Conservation (phyloP, 2,797 vertebrate genomes). For the Xerus rutilus region DNA sequence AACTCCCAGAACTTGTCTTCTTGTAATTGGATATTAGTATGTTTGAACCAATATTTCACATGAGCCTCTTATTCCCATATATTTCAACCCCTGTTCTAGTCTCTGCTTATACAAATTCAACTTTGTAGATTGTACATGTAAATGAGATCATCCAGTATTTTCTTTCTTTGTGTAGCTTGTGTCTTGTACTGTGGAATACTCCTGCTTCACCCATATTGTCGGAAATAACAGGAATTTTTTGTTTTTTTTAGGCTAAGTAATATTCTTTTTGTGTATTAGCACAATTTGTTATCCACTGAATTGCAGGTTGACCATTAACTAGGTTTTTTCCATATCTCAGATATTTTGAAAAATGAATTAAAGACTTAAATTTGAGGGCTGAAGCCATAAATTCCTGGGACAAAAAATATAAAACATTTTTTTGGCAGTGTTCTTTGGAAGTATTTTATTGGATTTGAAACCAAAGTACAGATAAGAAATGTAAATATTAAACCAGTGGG, state of each 20-base stretch:
- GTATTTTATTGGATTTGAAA: neutral
- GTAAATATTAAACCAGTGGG: neutral
- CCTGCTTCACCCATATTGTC: neutral
- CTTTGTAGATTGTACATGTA: neutral
- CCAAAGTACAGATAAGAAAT: neutral
- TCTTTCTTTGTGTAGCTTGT: neutral
- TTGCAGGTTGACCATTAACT: neutral
- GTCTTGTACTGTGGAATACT: neutral
- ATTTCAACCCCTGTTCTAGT: accelerated
- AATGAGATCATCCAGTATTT: neutral
- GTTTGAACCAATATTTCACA: neutral
- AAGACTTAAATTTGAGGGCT: neutral
- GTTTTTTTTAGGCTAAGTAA: neutral
- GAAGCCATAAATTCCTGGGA: neutral
- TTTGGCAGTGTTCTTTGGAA: neutral
- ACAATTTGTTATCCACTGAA: neutral
- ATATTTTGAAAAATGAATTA: neutral
- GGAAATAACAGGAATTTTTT: neutral
- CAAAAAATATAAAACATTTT: neutral
- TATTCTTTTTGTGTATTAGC: accelerated
- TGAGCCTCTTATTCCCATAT: neutral
- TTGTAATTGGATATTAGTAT: neutral
- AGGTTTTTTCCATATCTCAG: neutral
- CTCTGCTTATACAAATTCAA: neutral
- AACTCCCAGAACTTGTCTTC: neutral